A percentile compares a stretch with the other conserved stretches of the same genome.
phyloP scores from a whole-genome alignment of 1,140 invertebrate genomes.

The Zaprionus gabonicus region DNA sequence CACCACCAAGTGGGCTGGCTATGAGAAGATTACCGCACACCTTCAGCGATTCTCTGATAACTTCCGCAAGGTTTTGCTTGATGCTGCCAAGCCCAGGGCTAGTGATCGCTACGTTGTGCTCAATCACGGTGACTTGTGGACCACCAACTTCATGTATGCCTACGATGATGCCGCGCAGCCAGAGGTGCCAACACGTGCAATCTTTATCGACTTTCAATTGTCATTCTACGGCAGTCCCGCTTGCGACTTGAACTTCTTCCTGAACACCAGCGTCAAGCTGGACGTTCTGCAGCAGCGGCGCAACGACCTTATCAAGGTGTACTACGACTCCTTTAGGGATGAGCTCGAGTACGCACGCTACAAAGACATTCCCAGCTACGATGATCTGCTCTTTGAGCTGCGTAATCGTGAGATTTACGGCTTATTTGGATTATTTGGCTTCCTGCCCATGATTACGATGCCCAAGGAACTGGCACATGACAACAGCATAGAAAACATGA shows the following conservation, averaged over 20 bases:
- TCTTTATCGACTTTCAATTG: constrained; percentile 85
- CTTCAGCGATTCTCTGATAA: constrained; percentile 85
- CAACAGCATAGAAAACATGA: constrained; percentile 70
- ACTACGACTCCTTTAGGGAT: constrained; percentile 64
- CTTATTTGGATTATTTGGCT: constrained; percentile 66
- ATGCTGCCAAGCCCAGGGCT: constrained; percentile 67
- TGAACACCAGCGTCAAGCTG: constrained; percentile 72
- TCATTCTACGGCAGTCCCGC: constrained; percentile 76
- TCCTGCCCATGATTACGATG: constrained; percentile 73
- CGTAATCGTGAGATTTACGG: constrained; percentile 76
- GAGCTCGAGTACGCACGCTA: constrained; percentile 84
- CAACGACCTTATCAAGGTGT: constrained; percentile 79
- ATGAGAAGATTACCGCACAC: constrained; percentile 63
- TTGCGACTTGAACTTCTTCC: constrained; percentile 78
- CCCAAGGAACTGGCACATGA: constrained; percentile 66
- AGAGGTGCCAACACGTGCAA: constrained; percentile 85
- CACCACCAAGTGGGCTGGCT: constrained; percentile 61
- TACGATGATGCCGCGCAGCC: constrained; percentile 84
- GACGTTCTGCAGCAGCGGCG: constrained; percentile 69
- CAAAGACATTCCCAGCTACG: constrained; percentile 82
- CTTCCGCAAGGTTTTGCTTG: constrained; percentile 72
- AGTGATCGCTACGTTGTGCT: constrained; percentile 85
- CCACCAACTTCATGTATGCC: constrained; percentile 88
- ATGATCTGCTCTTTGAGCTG: constrained; percentile 75
- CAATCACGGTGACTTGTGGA: constrained; percentile 88